Percentiles rank a stretch among this genome's conserved stretches.
Conservation (phyloP, 2,113 vertebrate genomes). For the Diadophis punctatus region DNA sequence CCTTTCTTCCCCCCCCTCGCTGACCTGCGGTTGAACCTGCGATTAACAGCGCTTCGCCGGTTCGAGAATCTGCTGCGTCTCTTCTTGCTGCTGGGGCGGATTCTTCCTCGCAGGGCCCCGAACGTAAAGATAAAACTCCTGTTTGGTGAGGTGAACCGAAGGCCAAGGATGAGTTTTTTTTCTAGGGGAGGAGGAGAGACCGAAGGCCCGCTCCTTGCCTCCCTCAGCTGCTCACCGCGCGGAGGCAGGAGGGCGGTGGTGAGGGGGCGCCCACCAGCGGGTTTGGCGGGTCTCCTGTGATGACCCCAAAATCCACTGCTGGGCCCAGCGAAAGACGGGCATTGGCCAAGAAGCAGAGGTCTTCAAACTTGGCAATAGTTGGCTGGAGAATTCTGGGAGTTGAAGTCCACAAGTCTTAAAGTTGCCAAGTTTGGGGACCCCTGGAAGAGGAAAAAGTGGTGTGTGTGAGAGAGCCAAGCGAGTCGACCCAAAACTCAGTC, state of each 20-base stretch:
- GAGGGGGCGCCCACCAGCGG: not conserved
- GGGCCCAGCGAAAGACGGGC: not conserved
- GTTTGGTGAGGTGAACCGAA: conserved; percentile 46
- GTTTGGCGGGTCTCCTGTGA: not conserved
- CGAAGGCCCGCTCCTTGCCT: conserved; percentile 8
- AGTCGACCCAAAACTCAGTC: not conserved
- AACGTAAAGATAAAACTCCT: conserved; percentile 55
- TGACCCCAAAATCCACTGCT: rapidly evolving
- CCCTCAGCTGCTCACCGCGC: not conserved
- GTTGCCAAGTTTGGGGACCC: no score
- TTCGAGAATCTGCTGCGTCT: conserved; percentile 53
- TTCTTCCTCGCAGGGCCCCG: conserved; percentile 44
- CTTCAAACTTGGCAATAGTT: no score
- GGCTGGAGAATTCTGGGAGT: no score
- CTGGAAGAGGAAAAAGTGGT: no score
- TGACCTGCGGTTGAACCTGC: conserved; percentile 85
- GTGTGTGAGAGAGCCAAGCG: not conserved
- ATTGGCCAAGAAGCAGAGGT: no score
- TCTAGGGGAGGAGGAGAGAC: conserved; percentile 15
- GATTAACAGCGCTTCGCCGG: conserved; percentile 65
- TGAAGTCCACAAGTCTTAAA: no score
- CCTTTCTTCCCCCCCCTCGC: conserved; percentile 53
- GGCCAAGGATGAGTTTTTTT: conserved; percentile 59
- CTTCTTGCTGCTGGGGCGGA: conserved; percentile 15
- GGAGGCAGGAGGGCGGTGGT: not conserved